Percentiles rank a stretch among this genome's conserved stretches.
phyloP scores from a whole-genome alignment of 2,888 invertebrate species.

The Laspeyria flexula region DNA sequence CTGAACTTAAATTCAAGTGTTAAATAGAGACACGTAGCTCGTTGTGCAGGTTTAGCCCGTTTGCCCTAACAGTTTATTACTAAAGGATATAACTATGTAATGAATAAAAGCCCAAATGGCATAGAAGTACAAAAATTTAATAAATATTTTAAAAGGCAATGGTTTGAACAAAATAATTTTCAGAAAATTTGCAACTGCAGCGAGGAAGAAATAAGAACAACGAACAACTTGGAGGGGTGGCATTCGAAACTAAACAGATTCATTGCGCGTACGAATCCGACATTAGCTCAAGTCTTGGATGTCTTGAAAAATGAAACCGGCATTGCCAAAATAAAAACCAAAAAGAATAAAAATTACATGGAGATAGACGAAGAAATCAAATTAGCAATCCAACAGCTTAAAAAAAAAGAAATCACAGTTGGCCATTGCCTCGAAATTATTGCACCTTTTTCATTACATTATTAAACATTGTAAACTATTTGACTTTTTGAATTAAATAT shows the following conservation, averaged over 20 bases:
- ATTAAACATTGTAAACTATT: no score
- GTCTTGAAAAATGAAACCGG: no score
- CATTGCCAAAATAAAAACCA: no score
- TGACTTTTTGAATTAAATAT: no score
- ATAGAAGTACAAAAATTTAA: slow-evolving; percentile 4
- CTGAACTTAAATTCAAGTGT: not conserved
- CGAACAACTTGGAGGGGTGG: slow-evolving; percentile 10
- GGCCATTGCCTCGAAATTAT: no score
- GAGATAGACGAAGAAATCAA: no score
- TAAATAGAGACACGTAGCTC: not conserved
- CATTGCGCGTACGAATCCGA: slow-evolving; percentile 13
- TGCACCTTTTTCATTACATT: no score
- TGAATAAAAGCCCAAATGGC: slow-evolving; percentile 2
- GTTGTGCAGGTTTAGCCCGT: not conserved
- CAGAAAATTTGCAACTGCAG: slow-evolving; percentile 3
- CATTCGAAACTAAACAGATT: slow-evolving; percentile 13
- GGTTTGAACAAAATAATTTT: not conserved
- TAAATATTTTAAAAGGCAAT: slow-evolving; percentile 4
- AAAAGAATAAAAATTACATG: no score
- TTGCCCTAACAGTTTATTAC: not conserved
- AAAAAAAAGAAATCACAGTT: no score
- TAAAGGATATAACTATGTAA: not conserved
- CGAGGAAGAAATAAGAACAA: slow-evolving; percentile 11
- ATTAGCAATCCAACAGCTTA: no score
- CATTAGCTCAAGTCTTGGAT: slow-evolving; percentile 15